phyloP scores from a whole-genome alignment of 2,113 vertebrate genomes.

The Nycticorax nycticorax region DNA sequence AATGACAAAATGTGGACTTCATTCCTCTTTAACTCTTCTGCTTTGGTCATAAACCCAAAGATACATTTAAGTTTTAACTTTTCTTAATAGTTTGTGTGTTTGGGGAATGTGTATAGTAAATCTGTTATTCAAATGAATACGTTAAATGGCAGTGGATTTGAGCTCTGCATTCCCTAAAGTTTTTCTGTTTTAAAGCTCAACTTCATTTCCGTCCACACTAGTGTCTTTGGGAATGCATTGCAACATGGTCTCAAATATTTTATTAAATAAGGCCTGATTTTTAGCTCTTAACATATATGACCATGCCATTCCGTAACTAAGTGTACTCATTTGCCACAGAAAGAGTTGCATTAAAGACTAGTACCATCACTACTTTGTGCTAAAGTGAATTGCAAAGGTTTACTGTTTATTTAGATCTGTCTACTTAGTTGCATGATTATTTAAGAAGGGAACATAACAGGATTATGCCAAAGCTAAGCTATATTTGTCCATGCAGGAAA shows the following conservation, averaged over 20 bases:
- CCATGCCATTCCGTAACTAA: not conserved
- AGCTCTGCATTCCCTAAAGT: not conserved
- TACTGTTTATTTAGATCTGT: not conserved
- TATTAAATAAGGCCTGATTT: not conserved
- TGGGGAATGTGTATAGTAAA: not conserved
- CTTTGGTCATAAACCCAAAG: not conserved
- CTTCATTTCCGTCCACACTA: not conserved
- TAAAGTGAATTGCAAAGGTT: not conserved
- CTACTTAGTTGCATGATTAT: not conserved
- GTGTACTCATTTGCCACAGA: not conserved
- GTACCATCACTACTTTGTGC: not conserved
- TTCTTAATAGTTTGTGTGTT: not conserved
- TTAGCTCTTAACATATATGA: not conserved
- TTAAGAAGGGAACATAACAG: not conserved
- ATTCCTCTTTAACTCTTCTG: not conserved
- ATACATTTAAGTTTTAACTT: not conserved
- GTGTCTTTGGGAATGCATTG: not conserved
- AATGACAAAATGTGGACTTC: not conserved
- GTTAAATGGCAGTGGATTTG: not conserved
- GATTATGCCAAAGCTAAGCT: not conserved
- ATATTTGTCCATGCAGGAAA: not conserved
- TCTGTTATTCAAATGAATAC: not conserved
- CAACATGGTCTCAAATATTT: not conserved
- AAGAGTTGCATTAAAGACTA: not conserved
- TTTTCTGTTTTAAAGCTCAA: not conserved